Conservation (phyloP, 1,140 invertebrate genomes). For the Chymomyza costata region DNA sequence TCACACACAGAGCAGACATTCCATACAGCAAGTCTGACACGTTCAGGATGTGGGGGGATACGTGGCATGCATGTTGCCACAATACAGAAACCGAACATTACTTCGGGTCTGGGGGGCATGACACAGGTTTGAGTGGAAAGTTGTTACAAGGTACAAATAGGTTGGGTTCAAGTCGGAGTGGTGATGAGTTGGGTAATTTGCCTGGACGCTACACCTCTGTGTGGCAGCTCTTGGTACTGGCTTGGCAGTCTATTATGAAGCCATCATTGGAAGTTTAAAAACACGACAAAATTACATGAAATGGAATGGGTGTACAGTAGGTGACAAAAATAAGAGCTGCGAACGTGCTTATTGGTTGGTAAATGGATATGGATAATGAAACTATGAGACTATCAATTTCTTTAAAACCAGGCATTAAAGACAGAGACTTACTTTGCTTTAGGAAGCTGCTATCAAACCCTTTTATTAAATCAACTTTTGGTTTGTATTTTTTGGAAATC, state of each 20-base stretch:
- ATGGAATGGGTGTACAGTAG: constrained; percentile 22
- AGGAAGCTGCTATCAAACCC: too few species aligned
- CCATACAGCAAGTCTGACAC: constrained; percentile 4
- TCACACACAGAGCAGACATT: constrained; percentile 27
- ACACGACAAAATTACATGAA: constrained; percentile 25
- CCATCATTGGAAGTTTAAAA: constrained; percentile 64
- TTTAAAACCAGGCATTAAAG: too few species aligned
- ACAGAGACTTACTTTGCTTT: too few species aligned
- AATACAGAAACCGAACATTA: constrained; percentile 34
- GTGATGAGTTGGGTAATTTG: constrained; percentile 5
- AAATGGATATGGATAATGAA: too few species aligned
- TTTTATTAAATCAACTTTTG: too few species aligned
- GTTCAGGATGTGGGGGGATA: constrained; percentile 12
- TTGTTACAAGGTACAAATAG: neutral
- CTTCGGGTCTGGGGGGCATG: neutral
- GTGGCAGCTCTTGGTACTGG: too few species aligned
- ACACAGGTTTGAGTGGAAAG: too few species aligned
- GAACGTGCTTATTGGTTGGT: too few species aligned
- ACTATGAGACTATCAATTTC: too few species aligned
- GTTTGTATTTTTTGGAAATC: too few species aligned
- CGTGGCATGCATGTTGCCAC: constrained; percentile 49
- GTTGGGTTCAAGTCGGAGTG: constrained; percentile 14
- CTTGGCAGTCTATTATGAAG: constrained; percentile 56
- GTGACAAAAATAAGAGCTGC: constrained; percentile 14
- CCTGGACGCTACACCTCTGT: too few species aligned